A percentile compares a stretch with the other conserved stretches of the same genome.
Conservation (phyloP, 2,797 vertebrate species). For the Hippopotamyrus pictus region DNA sequence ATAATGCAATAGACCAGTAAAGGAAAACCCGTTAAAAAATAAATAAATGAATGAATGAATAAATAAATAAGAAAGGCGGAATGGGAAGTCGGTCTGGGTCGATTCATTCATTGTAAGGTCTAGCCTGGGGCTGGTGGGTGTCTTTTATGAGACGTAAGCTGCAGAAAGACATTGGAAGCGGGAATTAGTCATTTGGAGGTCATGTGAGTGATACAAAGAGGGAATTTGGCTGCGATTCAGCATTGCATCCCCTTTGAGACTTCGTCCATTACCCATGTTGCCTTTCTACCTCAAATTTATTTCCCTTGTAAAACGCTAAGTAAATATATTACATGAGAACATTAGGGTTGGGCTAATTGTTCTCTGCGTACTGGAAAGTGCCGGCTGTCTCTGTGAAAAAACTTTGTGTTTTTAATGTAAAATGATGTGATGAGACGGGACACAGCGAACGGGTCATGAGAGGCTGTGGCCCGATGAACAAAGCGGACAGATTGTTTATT, state of each 20-base stretch:
- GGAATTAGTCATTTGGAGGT: neutral
- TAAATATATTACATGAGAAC: neutral
- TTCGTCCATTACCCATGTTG: neutral
- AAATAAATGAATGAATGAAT: neutral
- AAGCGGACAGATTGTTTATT: conserved; percentile 2
- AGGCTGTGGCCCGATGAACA: neutral
- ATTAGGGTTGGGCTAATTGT: neutral
- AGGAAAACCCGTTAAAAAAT: neutral
- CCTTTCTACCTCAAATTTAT: neutral
- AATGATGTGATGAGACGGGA: neutral
- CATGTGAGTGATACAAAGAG: neutral
- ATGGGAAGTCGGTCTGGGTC: neutral
- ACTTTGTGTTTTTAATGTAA: neutral
- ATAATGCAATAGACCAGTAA: neutral
- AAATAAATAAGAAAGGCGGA: neutral
- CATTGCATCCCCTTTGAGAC: neutral
- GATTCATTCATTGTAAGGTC: neutral
- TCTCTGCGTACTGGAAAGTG: neutral
- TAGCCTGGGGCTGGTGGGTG: neutral
- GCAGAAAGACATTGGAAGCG: neutral
- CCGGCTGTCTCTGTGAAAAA: neutral
- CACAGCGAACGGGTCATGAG: neutral
- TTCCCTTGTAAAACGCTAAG: neutral
- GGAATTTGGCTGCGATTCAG: neutral
- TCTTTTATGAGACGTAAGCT: conserved; percentile 12